These are phyloP conservation scores for Trematocara marginatum DNA, from an alignment of 2,113 vertebrate species.

Conservation along the genomic window DNA sequence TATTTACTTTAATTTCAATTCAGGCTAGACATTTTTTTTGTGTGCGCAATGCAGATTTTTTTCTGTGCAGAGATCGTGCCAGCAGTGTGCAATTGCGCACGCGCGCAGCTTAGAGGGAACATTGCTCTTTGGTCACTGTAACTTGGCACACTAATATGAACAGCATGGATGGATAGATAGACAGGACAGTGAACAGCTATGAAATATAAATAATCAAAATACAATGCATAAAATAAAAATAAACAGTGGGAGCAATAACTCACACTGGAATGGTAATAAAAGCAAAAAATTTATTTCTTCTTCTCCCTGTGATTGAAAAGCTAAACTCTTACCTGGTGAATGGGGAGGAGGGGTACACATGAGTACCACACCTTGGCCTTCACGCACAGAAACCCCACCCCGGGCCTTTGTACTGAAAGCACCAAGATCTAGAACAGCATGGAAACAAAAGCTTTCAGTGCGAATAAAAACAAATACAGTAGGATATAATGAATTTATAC, in stretches of 20 bases:
- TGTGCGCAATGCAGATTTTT: no score
- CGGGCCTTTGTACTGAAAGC: constrained; percentile 85
- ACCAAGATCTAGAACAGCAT: constrained; percentile 79
- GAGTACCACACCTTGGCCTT: constrained; percentile 95
- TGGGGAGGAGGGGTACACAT: constrained; percentile 92
- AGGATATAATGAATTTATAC: neutral
- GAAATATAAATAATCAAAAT: neutral
- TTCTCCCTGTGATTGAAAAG: neutral
- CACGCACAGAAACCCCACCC: constrained; percentile 90
- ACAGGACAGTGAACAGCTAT: neutral
- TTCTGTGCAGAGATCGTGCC: no score
- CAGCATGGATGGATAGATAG: neutral
- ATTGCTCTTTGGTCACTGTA: neutral
- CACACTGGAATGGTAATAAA: neutral
- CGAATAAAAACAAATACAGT: neutral
- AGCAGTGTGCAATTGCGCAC: no score
- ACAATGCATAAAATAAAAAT: neutral
- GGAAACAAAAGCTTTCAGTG: neutral
- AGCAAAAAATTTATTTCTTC: fast-evolving
- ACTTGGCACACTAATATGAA: neutral
- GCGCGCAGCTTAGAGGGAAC: no score
- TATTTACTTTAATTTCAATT: no score
- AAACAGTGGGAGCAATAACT: neutral
- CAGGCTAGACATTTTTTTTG: no score
- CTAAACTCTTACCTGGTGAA: constrained; percentile 82